Base-by-base conservation (phyloP, 2,888 invertebrate species). In the Oegoconia quadripuncta region DNA sequence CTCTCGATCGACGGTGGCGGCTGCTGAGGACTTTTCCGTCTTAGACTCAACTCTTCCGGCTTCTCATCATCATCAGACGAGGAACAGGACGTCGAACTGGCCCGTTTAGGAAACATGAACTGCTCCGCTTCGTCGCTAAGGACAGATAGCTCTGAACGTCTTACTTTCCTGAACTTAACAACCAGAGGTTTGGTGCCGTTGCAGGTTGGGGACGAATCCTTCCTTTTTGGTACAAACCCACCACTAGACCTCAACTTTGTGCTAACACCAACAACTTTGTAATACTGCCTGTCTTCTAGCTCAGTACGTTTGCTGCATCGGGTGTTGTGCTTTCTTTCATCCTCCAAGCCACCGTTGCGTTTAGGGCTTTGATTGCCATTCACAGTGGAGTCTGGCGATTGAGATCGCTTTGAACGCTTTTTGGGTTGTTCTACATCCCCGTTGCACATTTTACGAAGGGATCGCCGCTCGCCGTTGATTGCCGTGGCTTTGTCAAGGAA, bases 121-220 rank as follows among this genome's bases (percentile, higher is more conserved):
- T 93, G 95, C 58, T 95, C 95, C 0, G 96, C 96, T 69, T 96
- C 95, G 54, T 95, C 94, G 59, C 94, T 95, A 32, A 96, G 74
- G 34, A 92, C 89, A 0, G 92, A 91, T 34, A 95, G 64, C 69
- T 95, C 94, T 0, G 94, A 92, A 34, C 91, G 90, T 3, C 94
- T 86, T 12, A 94, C 90, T 47, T 93, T 93, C 36, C 91, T 90
- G 41, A 94, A 93, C 59, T 94, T 93, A 0, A 94, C 93, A 14
- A 93, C 93, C 16, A 93, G 81, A 1, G 91, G 83, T 32, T 81
- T 75, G 0, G 81, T 58, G 23, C 86, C 87, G 51, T 90, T 91
- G 26, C 91, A 91, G 39, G 90, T 88, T 12, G 90, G 71, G 1
- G 74, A 64, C 0, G 77, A 74, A 9, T 78, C 81, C 41, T 74